phyloP scores from a whole-genome alignment of 2,797 vertebrate species.

The Lutjanus campechanus region DNA sequence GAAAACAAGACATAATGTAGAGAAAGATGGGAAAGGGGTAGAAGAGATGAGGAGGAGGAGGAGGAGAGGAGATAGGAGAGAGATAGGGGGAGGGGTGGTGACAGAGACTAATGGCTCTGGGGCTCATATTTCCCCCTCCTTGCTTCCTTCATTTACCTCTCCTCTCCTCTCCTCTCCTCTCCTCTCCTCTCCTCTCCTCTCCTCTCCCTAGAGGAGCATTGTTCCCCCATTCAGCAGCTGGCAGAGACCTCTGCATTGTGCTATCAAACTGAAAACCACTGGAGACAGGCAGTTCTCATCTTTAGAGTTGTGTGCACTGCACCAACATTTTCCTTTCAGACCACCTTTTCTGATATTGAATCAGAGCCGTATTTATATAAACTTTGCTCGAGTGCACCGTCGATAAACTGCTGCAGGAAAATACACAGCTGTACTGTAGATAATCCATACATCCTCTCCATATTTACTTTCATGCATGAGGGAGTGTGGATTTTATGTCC shows the following conservation, averaged over 20 bases:
- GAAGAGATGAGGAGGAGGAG: slow-evolving; percentile 30
- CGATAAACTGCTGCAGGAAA: not conserved
- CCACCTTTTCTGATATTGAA: not conserved
- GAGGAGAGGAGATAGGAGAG: slow-evolving; percentile 23
- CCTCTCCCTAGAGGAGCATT: slow-evolving; percentile 63
- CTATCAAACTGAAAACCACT: slow-evolving; percentile 44
- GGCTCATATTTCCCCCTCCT: slow-evolving; percentile 62
- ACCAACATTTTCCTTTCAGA: slow-evolving; percentile 41
- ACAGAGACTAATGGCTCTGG: slow-evolving; percentile 76
- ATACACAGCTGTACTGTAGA: not conserved
- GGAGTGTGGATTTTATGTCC: not conserved
- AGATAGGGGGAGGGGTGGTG: slow-evolving; percentile 62
- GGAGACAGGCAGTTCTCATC: slow-evolving; percentile 44
- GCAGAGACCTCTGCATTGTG: slow-evolving; percentile 54
- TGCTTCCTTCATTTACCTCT: slow-evolving; percentile 52
- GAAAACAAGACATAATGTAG: slow-evolving; percentile 34
- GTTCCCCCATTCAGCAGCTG: slow-evolving; percentile 69
- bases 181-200: slow-evolving; percentile 17
- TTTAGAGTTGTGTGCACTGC: slow-evolving; percentile 53
- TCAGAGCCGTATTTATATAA: not conserved
- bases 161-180: slow-evolving; percentile 7
- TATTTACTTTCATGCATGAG: not conserved
- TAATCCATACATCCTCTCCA: not conserved
- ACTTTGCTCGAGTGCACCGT: not conserved
- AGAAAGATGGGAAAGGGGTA: slow-evolving; percentile 26